Evolutionary conservation across 2,888 invertebrate genomes (phyloP).

Genomic region (Callimorpha dominula): DNA sequence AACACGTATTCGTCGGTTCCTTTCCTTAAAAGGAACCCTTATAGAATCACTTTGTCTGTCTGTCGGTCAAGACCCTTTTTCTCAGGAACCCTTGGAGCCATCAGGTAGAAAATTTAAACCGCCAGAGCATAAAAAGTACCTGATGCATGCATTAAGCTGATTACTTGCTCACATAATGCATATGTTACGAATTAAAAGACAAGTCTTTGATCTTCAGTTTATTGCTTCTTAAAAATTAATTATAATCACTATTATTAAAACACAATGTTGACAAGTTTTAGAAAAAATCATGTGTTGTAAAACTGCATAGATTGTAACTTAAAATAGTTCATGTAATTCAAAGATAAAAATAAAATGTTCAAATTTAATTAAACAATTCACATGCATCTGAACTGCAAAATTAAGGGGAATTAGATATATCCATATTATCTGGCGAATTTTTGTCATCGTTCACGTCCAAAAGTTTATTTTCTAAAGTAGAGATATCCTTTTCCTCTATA

Average conservation of each 20-base stretch:
- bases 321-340: slow-evolving; percentile 15
- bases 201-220: slow-evolving; percentile 30
- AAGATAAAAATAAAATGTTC: slow-evolving; percentile 19
- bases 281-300: slow-evolving; percentile 14
- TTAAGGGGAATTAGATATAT: slow-evolving; percentile 92
- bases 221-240: slow-evolving; percentile 45
- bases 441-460: slow-evolving; percentile 84
- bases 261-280: slow-evolving; percentile 30
- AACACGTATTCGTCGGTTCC: no score
- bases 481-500: slow-evolving; percentile 65
- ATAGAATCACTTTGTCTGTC: no score
- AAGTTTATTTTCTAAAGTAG: slow-evolving; percentile 61
- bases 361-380: slow-evolving; percentile 8
- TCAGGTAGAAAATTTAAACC: no score
- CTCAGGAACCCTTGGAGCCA: no score
- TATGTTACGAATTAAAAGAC: neutral
- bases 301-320: slow-evolving; percentile 5
- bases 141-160: neutral
- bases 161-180: neutral
- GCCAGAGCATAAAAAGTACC: no score
- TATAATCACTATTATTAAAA: slow-evolving; percentile 30
- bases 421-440: slow-evolving; percentile 91
- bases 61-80: no score
- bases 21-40: no score
- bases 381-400: slow-evolving; percentile 15